A percentile compares a stretch with the other conserved stretches of the same genome.
Evolutionary conservation across 2,797 vertebrate genomes (phyloP).

Genomic region (Tenualosa ilisha): DNA sequence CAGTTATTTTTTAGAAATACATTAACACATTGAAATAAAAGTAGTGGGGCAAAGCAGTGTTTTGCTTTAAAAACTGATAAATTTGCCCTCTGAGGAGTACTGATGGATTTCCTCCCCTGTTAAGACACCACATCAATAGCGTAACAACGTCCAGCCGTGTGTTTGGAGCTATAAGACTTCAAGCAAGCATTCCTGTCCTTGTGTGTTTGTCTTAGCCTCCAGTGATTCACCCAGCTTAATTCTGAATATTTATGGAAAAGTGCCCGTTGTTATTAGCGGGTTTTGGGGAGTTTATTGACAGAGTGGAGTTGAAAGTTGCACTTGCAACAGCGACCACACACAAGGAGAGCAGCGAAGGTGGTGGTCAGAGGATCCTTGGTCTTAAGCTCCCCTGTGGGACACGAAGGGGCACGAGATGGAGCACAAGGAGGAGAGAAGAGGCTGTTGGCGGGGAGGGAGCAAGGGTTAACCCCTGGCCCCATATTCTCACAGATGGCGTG

Average conservation of each 20-base stretch:
- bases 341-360: slow-evolving; percentile 40
- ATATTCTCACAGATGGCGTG: slow-evolving; percentile 58
- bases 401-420: slow-evolving; percentile 28
- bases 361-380: neutral
- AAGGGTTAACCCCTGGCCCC: slow-evolving; percentile 33
- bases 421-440: neutral
- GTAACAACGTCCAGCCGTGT: neutral
- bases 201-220: slow-evolving; percentile 66
- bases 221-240: slow-evolving; percentile 68
- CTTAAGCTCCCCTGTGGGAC: slow-evolving; percentile 6
- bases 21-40: too few species aligned
- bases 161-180: slow-evolving; percentile 47
- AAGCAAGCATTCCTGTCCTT: slow-evolving; percentile 55
- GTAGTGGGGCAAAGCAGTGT: neutral
- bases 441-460: neutral
- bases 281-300: slow-evolving; percentile 67
- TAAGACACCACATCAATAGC: slow-evolving; percentile 26
- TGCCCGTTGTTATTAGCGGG: slow-evolving; percentile 74
- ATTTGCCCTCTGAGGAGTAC: neutral
- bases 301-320: slow-evolving; percentile 60
- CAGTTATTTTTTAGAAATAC: neutral
- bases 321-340: slow-evolving; percentile 65
- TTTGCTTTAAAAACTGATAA: neutral
- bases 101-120: neutral
- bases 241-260: slow-evolving; percentile 72